A percentile compares a stretch with the other conserved stretches of the same genome.
phyloP scores from a whole-genome alignment of 1,140 invertebrate genomes.

The Megathymus violae region DNA sequence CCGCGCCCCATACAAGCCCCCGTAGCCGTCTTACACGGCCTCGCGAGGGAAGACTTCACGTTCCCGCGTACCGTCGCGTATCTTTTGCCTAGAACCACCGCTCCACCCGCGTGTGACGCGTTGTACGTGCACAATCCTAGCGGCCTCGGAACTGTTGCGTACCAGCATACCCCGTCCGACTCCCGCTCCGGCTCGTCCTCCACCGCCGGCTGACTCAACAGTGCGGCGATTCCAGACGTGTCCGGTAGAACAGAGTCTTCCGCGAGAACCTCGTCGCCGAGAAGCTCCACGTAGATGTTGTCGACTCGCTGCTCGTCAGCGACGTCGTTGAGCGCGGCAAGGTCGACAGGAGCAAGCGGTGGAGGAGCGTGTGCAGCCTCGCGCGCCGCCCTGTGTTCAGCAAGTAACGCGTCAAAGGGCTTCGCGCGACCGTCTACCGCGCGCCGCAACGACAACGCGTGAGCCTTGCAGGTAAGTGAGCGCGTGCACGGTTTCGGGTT shows the following conservation, averaged over 20 bases:
- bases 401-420: slow-evolving; percentile 91
- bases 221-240: slow-evolving; percentile 60
- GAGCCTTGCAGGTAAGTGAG: slow-evolving; percentile 93
- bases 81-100: slow-evolving; percentile 70
- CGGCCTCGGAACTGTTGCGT: slow-evolving; percentile 71
- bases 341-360: slow-evolving; percentile 46
- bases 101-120: slow-evolving; percentile 74
- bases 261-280: slow-evolving; percentile 62
- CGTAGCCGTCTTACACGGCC: too few species aligned
- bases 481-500: slow-evolving; percentile 90
- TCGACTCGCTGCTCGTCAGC: slow-evolving; percentile 72
- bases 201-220: slow-evolving; percentile 55
- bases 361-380: slow-evolving; percentile 49
- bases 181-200: slow-evolving; percentile 55
- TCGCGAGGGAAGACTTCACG: too few species aligned
- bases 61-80: slow-evolving; percentile 80
- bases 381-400: slow-evolving; percentile 88
- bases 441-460: slow-evolving; percentile 89
- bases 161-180: slow-evolving; percentile 77
- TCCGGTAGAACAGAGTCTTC: slow-evolving; percentile 56
- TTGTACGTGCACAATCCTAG: slow-evolving; percentile 79
- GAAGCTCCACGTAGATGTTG: slow-evolving; percentile 68
- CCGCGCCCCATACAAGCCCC: too few species aligned
- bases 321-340: slow-evolving; percentile 64
- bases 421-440: slow-evolving; percentile 90